Conservation (phyloP, 1,140 invertebrate genomes). For the Neelides sp. region DNA sequence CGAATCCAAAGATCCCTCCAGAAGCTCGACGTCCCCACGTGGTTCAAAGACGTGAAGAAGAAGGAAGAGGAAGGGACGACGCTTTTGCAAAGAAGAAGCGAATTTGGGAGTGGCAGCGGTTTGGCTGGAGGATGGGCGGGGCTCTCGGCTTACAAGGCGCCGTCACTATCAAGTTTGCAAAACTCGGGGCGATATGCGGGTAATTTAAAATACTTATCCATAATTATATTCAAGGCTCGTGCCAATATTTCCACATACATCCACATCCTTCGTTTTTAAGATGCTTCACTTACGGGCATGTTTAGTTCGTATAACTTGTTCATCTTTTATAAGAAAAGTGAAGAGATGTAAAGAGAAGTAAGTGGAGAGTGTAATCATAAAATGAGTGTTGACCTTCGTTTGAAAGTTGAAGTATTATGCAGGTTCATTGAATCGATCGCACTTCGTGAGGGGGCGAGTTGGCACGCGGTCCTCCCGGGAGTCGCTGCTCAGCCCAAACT, state of each 20-base stretch:
- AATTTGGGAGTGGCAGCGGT: conserved; percentile 28
- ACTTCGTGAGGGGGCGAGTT: conserved; percentile 28
- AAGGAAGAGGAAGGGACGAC: not conserved
- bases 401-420: not conserved
- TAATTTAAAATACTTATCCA: conserved; percentile 4
- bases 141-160: conserved; percentile 56
- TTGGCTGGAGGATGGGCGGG: conserved; percentile 48
- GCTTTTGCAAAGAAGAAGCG: conserved; percentile 12
- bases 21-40: conserved; percentile 84
- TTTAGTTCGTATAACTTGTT: not conserved
- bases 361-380: not conserved
- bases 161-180: conserved; percentile 51
- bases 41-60: conserved; percentile 61
- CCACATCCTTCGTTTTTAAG: not conserved
- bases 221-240: not conserved
- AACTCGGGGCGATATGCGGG: conserved; percentile 8
- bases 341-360: not conserved
- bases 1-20: conserved; percentile 72
- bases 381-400: too few species aligned
- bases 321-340: not conserved
- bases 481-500: conserved; percentile 32
- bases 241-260: not conserved
- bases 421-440: conserved; percentile 28
- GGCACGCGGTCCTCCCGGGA: conserved; percentile 31
- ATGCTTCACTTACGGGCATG: not conserved